Base-by-base conservation (phyloP, 1,140 invertebrate species). In the Ylistrum balloti region DNA sequence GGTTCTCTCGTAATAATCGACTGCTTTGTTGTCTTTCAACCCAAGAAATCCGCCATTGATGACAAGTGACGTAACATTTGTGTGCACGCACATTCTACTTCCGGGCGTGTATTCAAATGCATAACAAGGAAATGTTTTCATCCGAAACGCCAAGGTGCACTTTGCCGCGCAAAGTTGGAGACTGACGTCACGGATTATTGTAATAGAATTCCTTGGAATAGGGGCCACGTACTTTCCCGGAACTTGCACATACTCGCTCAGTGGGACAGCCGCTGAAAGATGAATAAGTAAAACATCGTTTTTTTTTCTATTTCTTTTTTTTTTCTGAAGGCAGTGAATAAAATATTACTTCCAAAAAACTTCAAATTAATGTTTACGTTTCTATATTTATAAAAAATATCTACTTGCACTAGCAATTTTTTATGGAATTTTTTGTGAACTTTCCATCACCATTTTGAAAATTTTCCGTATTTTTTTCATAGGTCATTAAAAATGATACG, bases 1-100 rank as follows among this genome's bases (percentile, higher is more conserved):
- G 74, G 89, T 89, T 88, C 91, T 89, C 74, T 93, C 93, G 86
- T 89, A 93, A 38, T 92, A 93, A 87, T 92, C 74, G 38, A 93
- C 91, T 0, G 88, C 86, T 1, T 9, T 10, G 38, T 92, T 93
- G 9, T 90, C 45, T 5, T 90, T 86, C 17, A 93, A 41, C 2
- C 93, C 91, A 22, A 93, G 89, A 56, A 90, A 93, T 0, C 93
- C 93, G 87, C 89, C 91, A 33, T 92, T 90, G 11, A 93, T 35
- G 33, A 92, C 48, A 3, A 91, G 48, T n/a, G 93, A 91, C 22
- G 93, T 93, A 10, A 93, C 89, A 33, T 93, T 93, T 20, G 91
- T 92, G 32, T 91, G 91, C 17, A 92, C 88, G 41, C 92, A 93
- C 88, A 90, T 92, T 45, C 86, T 87, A 91, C 89, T 92, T 74